Percentiles rank a stretch among this genome's conserved stretches.
Conservation (phyloP, 2,888 invertebrate genomes). For the Drosophila histrio region DNA sequence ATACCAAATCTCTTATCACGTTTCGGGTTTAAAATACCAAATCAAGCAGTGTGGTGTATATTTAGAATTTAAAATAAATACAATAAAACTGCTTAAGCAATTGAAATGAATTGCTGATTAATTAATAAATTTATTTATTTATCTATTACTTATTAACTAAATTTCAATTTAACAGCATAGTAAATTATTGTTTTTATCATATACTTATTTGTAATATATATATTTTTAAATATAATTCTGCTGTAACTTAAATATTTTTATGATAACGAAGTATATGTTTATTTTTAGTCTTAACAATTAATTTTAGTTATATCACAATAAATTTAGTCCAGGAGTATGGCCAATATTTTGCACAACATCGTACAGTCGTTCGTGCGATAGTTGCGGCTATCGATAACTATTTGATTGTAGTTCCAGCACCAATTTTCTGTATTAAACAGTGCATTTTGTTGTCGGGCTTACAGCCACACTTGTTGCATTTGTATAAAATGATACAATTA, state of each 20-base stretch:
- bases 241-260: no score
- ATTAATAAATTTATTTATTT: not conserved
- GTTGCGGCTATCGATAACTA: constrained; percentile 14
- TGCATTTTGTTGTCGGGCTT: constrained; percentile 34
- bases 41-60: not conserved
- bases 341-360: no score
- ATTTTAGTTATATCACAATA: no score
- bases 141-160: not conserved
- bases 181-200: no score
- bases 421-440: constrained; percentile 30
- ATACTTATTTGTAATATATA: no score
- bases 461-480: constrained; percentile 60
- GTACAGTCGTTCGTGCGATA: not conserved
- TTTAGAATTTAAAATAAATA: not conserved
- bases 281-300: no score
- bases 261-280: no score
- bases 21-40: constrained; percentile 6
- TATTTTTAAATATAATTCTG: no score
- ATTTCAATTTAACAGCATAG: no score
- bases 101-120: not conserved
- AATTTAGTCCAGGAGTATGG: no score
- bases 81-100: not conserved
- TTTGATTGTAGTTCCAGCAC: constrained; percentile 6
- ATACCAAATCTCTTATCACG: constrained; percentile 3
- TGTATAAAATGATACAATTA: constrained; percentile 57